Conservation (phyloP, 2,113 vertebrate genomes). For the Phyllopteryx taeniolatus region DNA sequence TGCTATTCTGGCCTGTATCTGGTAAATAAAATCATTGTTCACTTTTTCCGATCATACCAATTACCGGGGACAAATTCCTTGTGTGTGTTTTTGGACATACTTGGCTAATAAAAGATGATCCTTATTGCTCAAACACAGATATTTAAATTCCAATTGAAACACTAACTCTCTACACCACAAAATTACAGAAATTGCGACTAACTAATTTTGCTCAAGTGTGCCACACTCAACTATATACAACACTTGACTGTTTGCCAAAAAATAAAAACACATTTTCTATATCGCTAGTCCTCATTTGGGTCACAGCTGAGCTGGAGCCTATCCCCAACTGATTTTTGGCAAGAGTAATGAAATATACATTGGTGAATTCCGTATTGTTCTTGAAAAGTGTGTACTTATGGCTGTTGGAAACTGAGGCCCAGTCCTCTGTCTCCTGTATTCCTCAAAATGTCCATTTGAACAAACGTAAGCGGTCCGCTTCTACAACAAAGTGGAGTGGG, state of each 20-base stretch:
- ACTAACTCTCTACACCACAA: too few species aligned
- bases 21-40: too few species aligned
- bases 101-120: too few species aligned
- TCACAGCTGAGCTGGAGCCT: background rate
- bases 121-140: too few species aligned
- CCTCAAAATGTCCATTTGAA: slow-evolving; percentile 33
- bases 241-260: background rate
- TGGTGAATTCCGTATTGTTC: background rate
- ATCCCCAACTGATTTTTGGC: background rate
- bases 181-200: too few species aligned
- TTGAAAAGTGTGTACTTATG: slow-evolving; percentile 11
- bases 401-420: background rate
- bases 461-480: slow-evolving; percentile 26
- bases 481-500: slow-evolving; percentile 37
- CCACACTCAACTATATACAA: background rate
- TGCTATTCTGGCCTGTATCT: too few species aligned
- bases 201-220: background rate
- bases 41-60: too few species aligned
- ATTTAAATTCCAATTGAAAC: too few species aligned
- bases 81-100: too few species aligned
- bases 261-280: background rate
- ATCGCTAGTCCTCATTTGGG: background rate
- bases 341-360: background rate
- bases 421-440: slow-evolving; percentile 25
- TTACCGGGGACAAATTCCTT: too few species aligned